Evolutionary conservation across 1,140 invertebrate genomes (phyloP).

Genomic region (Olivierus martensii): DNA sequence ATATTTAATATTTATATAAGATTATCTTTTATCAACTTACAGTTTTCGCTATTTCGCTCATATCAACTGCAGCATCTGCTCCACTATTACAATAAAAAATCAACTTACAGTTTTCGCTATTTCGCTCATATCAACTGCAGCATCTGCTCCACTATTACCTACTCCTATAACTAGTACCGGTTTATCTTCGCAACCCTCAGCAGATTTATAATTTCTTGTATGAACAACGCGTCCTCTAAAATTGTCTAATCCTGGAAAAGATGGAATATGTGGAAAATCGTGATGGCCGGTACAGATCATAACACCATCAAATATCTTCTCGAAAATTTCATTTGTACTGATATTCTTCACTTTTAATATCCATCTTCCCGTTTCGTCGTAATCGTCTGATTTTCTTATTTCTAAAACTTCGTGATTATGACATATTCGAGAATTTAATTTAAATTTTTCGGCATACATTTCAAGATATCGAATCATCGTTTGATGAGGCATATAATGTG

Average conservation of each 20-base stretch:
- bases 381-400: conserved; percentile 23
- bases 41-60: conserved; percentile 32
- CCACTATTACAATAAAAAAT: conserved; percentile 41
- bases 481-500: conserved; percentile 29
- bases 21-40: too few species aligned
- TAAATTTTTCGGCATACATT: conserved; percentile 24
- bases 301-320: conserved; percentile 30
- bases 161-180: conserved; percentile 34
- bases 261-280: conserved; percentile 22
- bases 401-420: conserved; percentile 1
- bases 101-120: conserved; percentile 31
- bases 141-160: conserved; percentile 39
- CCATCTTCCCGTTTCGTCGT: conserved; percentile 28
- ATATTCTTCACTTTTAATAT: conserved; percentile 21
- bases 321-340: conserved; percentile 23
- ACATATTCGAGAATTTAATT: conserved; percentile 26
- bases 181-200: conserved; percentile 27
- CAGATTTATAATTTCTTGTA: conserved; percentile 29
- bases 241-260: conserved; percentile 20
- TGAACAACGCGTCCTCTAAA: conserved; percentile 34
- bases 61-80: conserved; percentile 37
- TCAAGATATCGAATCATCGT: conserved; percentile 26
- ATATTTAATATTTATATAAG: too few species aligned
- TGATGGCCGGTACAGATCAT: conserved; percentile 31
- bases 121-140: conserved; percentile 36